Conservation (phyloP, 2,797 vertebrate species). For the Lepilemur ruficaudatus region DNA sequence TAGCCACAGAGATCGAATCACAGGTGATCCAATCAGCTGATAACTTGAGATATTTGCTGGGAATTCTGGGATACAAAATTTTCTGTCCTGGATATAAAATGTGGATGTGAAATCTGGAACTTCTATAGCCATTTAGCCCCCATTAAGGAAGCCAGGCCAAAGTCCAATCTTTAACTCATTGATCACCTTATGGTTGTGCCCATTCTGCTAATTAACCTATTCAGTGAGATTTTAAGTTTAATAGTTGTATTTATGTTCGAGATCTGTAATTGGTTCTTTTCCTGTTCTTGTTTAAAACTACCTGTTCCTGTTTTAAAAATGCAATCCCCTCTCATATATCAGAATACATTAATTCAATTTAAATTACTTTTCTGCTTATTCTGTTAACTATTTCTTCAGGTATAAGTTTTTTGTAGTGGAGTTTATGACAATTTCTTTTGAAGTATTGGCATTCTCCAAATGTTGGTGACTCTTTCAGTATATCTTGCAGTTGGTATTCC, state of each 20-base stretch:
- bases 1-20: not conserved
- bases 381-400: not conserved
- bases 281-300: not conserved
- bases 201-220: not conserved
- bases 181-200: not conserved
- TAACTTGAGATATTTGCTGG: not conserved
- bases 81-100: not conserved
- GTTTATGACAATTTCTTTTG: not conserved
- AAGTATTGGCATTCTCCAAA: not conserved
- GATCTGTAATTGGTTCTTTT: not conserved
- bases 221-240: not conserved
- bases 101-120: not conserved
- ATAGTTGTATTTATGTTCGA: not conserved
- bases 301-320: not conserved
- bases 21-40: not conserved
- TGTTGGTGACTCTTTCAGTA: not conserved
- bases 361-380: not conserved
- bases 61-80: not conserved
- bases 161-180: not conserved
- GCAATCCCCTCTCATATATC: not conserved
- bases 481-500: not conserved
- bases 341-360: not conserved
- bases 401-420: not conserved
- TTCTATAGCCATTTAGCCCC: not conserved
- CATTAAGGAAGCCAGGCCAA: not conserved